Evolutionary conservation across 2,888 invertebrate species (phyloP).

Genomic region (Netelia inedita): DNA sequence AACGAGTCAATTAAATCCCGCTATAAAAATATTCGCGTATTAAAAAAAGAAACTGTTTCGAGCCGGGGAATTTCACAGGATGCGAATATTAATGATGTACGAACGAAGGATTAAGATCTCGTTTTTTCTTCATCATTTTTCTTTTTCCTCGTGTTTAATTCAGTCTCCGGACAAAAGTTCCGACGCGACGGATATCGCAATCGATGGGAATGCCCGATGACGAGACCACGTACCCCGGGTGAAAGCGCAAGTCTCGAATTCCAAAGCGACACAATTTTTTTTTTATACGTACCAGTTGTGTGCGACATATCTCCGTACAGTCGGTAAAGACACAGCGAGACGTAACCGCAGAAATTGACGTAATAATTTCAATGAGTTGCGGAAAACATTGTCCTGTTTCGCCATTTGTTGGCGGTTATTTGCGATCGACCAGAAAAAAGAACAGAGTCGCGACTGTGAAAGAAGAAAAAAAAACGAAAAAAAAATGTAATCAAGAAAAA

Average conservation of each 20-base stretch:
- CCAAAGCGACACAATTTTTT: neutral
- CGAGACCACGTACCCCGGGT: neutral
- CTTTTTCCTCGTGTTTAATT: too few relatives aligned
- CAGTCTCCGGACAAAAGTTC: neutral
- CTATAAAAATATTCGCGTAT: too few relatives aligned
- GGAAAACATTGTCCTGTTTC: slow-evolving; percentile 50
- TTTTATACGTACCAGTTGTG: neutral
- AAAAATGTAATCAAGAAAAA: neutral
- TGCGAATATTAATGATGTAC: too few relatives aligned
- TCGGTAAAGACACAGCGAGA: neutral
- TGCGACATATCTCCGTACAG: neutral
- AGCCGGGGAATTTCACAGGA: too few relatives aligned
- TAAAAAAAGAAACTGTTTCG: too few relatives aligned
- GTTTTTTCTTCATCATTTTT: too few relatives aligned
- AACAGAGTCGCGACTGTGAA: neutral
- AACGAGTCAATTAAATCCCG: too few relatives aligned
- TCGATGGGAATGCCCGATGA: slow-evolving; percentile 1
- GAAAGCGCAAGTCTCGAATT: slow-evolving; percentile 2
- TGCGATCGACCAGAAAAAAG: neutral
- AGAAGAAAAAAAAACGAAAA: too few relatives aligned
- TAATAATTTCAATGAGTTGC: slow-evolving; percentile 58
- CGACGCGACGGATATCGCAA: neutral
- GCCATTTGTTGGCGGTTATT: slow-evolving; percentile 23
- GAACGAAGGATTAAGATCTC: too few relatives aligned
- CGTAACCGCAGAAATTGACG: slow-evolving; percentile 40